Evolutionary conservation across 2,888 invertebrate genomes (phyloP).

Genomic region (Macroteleia sp.): DNA sequence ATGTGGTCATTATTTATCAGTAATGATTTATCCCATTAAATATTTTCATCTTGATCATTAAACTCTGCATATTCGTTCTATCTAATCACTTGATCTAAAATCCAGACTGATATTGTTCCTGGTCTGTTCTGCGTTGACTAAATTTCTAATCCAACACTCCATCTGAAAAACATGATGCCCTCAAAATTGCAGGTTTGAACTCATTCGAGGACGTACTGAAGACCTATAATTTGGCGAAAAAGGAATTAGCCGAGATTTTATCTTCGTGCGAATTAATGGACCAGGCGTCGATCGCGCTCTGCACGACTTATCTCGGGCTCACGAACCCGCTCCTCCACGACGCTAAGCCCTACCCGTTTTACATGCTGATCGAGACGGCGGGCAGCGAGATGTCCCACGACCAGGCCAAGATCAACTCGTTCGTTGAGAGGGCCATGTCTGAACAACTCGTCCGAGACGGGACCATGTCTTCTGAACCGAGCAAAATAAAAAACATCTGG

Average conservation of each 20-base stretch:
- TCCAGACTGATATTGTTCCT: no score
- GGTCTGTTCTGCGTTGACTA: no score
- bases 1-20: no score
- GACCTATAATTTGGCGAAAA: slow-evolving; percentile 90
- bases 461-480: slow-evolving; percentile 92
- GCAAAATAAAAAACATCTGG: slow-evolving; percentile 94
- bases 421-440: slow-evolving; percentile 90
- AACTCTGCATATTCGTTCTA: no score
- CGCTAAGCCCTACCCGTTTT: slow-evolving; percentile 88
- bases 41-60: no score
- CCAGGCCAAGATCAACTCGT: slow-evolving; percentile 92
- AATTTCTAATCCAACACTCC: no score
- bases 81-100: no score
- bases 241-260: slow-evolving; percentile 92
- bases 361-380: slow-evolving; percentile 93
- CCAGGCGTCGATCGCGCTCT: slow-evolving; percentile 88
- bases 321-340: slow-evolving; percentile 82
- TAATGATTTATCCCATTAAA: no score
- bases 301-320: slow-evolving; percentile 87
- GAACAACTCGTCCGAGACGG: slow-evolving; percentile 91
- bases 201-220: slow-evolving; percentile 91
- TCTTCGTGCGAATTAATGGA: slow-evolving; percentile 99
- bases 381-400: slow-evolving; percentile 95
- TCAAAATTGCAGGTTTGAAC: slow-evolving; percentile 86
- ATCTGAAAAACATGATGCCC: background rate